Conservation (phyloP, 53 echinoderm and acorn worm genomes). For the Actinopyga echinites region DNA sequence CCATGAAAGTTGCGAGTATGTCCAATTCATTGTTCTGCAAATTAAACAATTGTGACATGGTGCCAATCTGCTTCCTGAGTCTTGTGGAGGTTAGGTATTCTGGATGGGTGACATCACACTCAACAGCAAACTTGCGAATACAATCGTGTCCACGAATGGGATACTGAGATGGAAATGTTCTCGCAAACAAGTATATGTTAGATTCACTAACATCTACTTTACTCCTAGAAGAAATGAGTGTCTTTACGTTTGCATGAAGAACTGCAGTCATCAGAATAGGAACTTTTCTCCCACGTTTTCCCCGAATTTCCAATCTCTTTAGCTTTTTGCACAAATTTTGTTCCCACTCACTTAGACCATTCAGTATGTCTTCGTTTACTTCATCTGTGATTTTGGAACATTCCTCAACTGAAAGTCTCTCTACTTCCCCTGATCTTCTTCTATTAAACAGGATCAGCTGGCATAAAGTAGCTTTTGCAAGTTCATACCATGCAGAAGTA, state of each 20-base stretch:
- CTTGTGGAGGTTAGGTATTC: conserved; percentile 57
- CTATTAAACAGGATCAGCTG: conserved; percentile 54
- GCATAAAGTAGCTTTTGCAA: conserved; percentile 26
- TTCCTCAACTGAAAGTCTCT: conserved; percentile 35
- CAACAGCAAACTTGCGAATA: conserved; percentile 33
- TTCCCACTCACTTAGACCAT: conserved; percentile 50
- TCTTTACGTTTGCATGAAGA: background rate
- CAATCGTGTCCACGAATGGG: conserved; percentile 53
- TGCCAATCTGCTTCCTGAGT: conserved; percentile 65
- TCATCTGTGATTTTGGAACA: conserved; percentile 29
- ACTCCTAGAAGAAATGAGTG: background rate
- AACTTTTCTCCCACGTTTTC: conserved; percentile 64
- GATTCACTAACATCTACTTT: conserved; percentile 24
- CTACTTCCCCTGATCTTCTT: conserved; percentile 51
- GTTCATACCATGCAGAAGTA: conserved; percentile 7
- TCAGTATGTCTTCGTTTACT: conserved; percentile 17
- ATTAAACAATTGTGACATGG: conserved; percentile 57
- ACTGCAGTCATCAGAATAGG: conserved; percentile 42
- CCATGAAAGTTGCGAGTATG: conserved; percentile 53
- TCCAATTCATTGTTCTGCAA: conserved; percentile 63
- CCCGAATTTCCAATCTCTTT: conserved; percentile 45
- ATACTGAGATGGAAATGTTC: conserved; percentile 31
- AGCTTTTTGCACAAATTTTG: conserved; percentile 37
- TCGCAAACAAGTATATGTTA: conserved; percentile 57
- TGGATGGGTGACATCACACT: conserved; percentile 43